These are phyloP conservation scores for Saccopteryx bilineata DNA, from an alignment of 2,113 vertebrate genomes.

Conservation along the genomic window DNA sequence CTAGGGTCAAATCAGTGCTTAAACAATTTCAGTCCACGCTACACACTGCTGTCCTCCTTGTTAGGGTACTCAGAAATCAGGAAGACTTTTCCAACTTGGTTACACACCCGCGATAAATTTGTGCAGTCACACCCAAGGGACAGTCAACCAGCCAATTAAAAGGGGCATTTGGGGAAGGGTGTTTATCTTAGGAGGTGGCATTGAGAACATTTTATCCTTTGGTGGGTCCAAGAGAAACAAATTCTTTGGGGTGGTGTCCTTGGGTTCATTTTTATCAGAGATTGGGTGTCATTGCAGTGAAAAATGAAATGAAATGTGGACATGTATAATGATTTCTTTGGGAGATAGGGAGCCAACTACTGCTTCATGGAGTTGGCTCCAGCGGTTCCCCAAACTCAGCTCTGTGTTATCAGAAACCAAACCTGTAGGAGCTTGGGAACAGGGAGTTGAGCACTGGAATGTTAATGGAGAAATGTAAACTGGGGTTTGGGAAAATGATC, in stretches of 20 bases:
- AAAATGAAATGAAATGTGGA: constrained; percentile 37
- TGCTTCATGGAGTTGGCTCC: not conserved
- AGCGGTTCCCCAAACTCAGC: not conserved
- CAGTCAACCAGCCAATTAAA: constrained; percentile 67
- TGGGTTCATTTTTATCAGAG: constrained; percentile 60
- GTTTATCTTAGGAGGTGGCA: constrained; percentile 68
- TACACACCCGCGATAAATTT: not conserved
- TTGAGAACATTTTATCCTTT: constrained; percentile 79
- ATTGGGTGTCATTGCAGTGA: constrained; percentile 56
- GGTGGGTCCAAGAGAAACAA: constrained; percentile 70
- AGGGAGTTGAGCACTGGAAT: constrained; percentile 55
- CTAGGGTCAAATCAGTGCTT: not conserved
- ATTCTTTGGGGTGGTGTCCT: constrained; percentile 70
- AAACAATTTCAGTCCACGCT: not conserved
- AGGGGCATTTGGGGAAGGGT: constrained; percentile 56
- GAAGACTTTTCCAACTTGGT: constrained; percentile 28
- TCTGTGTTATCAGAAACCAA: not conserved
- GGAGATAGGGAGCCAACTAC: not conserved
- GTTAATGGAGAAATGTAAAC: constrained; percentile 68
- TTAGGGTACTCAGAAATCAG: constrained; percentile 27
- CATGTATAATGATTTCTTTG: not conserved
- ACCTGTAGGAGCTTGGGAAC: not conserved
- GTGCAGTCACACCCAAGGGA: constrained; percentile 44
- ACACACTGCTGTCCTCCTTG: accelerated
- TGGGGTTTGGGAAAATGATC: constrained; percentile 66